Evolutionary conservation across 2,797 vertebrate species (phyloP), one percentile per base, ranked within the genome.

Genomic region (Decapterus maruadsi): DNA sequence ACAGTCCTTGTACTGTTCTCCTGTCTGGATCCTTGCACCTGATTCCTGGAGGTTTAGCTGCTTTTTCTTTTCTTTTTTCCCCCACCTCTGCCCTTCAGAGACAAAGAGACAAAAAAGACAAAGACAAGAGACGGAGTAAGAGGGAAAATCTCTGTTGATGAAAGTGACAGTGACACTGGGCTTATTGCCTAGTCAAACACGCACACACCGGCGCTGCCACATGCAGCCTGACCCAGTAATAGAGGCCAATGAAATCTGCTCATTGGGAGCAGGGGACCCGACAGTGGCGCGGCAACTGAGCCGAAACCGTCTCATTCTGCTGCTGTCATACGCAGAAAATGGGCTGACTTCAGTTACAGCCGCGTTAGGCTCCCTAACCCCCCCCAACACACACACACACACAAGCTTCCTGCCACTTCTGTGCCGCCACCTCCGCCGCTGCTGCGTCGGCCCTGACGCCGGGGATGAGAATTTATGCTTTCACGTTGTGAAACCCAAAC

Each of bases 121-220:
- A 53, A 72, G 59, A 65, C 59, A 66, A 61, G 43, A 72, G 16
- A 73, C 4, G n/a, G 31, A 56, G 61, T 50, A 50, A 80, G 61
- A 57, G 61, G 61, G 72, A 61, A 60, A 51, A 67, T 68, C 66
- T 65, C 9, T 64, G 59, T 19, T 91, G 90, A 94, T 81, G 87
- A 91, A 91, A 94, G 90, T 88, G 87, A 89, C 87, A 85, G 84
- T 90, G 93, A 93, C 92, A 91, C 76, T 55, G 70, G 88, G 82
- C 86, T 94, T 93, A 93, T 93, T 93, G 93, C 90, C 82, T 91
- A 89, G 87, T 92, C 91, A 90, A 93, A 93, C 91, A 92, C 83
- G 88, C 67, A 80, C 31, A 34, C 31, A 26, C 75, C 64, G 63
- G 17, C 42, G 10, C 73, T 36, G 75, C 85, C 85, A 78, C 82